Percentiles rank a stretch among this genome's conserved stretches.
phyloP scores from a whole-genome alignment of 2,797 vertebrate genomes.

The Mus minutoides region DNA sequence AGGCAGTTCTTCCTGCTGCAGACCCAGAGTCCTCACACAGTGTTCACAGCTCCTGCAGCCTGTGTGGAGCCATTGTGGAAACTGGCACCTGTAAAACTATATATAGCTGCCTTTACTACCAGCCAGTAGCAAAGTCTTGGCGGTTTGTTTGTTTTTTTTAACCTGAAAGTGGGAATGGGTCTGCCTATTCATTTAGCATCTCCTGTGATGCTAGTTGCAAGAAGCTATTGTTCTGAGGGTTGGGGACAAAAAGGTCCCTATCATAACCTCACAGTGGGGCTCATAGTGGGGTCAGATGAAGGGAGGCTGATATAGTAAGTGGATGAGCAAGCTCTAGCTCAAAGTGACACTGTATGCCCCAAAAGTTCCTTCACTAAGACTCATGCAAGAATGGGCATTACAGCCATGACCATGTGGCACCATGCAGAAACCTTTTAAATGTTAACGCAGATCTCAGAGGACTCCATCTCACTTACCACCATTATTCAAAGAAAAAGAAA shows the following conservation, averaged over 20 bases:
- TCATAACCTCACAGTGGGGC: background rate
- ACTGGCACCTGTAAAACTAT: rapidly evolving
- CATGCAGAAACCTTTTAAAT: background rate
- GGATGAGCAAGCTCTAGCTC: background rate
- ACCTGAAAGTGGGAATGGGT: background rate
- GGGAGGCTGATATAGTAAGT: background rate
- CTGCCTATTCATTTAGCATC: background rate
- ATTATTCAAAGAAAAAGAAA: background rate
- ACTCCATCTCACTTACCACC: background rate
- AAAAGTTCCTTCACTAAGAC: background rate
- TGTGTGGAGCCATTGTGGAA: background rate
- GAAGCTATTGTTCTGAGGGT: background rate
- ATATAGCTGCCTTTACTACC: background rate
- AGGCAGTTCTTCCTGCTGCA: background rate
- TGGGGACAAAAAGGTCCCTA: background rate
- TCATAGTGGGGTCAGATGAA: background rate
- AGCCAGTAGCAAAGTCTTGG: background rate
- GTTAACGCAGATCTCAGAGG: background rate
- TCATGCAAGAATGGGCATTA: background rate
- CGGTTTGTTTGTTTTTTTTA: too few species aligned
- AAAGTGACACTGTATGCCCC: background rate
- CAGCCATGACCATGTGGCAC: background rate
- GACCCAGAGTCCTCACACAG: background rate
- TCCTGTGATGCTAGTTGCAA: background rate
- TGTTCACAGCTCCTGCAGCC: background rate